Evolutionary conservation across 2,113 vertebrate genomes (phyloP).

Genomic region (Gila orcuttii): DNA sequence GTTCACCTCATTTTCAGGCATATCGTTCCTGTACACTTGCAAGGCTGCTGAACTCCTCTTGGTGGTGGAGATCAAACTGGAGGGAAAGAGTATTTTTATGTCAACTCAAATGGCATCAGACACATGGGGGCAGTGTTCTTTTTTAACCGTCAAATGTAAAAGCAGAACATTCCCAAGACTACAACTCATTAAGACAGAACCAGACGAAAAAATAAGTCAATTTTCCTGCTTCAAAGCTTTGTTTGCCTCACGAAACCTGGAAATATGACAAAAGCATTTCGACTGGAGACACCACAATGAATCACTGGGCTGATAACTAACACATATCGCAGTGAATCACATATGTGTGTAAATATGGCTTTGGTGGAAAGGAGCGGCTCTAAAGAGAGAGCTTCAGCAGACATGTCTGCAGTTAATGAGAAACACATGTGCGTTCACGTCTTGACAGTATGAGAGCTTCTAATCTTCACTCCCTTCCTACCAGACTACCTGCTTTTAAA

Average conservation of each 20-base stretch:
- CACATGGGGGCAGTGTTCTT: conserved; percentile 18
- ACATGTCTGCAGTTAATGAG: conserved; percentile 66
- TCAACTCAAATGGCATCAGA: background rate
- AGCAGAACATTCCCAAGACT: conserved; percentile 2
- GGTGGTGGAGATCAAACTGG: conserved; percentile 92
- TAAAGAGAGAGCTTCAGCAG: conserved; percentile 56
- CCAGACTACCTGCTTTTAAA: conserved; percentile 52
- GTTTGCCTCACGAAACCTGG: background rate
- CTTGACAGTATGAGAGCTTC: conserved; percentile 50
- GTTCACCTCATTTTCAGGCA: conserved; percentile 86
- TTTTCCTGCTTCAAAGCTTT: conserved; percentile 9
- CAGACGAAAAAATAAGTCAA: background rate
- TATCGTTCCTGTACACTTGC: conserved; percentile 80
- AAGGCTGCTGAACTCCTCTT: conserved; percentile 90
- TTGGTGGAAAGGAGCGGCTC: conserved; percentile 15
- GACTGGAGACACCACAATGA: conserved; percentile 3
- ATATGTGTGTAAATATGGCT: conserved; percentile 40
- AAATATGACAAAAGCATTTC: conserved; percentile 42
- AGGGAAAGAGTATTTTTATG: background rate
- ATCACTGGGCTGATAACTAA: conserved; percentile 27
- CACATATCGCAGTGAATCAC: conserved; percentile 16
- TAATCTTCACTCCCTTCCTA: conserved; percentile 48
- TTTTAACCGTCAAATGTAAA: background rate
- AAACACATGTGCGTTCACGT: conserved; percentile 68
- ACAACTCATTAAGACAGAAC: background rate